Conservation (phyloP, 1,140 invertebrate species). For the Oscheius sp. region DNA sequence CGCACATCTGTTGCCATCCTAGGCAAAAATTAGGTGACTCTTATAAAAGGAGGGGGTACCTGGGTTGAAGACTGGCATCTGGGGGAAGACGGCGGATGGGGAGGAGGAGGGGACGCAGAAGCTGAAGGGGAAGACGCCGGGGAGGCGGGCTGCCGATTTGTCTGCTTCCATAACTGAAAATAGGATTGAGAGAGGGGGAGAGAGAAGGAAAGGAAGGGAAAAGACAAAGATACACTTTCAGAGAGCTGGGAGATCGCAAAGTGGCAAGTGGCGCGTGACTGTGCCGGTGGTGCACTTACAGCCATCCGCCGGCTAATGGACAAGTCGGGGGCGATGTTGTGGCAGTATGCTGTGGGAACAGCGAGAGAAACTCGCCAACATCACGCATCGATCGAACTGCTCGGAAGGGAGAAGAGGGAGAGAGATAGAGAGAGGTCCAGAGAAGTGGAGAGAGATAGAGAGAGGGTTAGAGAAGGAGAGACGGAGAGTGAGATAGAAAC, state of each 20-base stretch:
- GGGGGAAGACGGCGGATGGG: not conserved
- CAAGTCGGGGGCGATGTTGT: too few species aligned
- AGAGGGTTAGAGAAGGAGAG: not conserved
- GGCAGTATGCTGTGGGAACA: too few species aligned
- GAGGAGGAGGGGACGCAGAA: not conserved
- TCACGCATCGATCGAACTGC: too few species aligned
- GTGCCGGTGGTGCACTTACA: too few species aligned
- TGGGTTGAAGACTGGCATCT: not conserved
- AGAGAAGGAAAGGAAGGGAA: not conserved
- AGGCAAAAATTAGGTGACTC: not conserved
- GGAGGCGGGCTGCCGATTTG: not conserved
- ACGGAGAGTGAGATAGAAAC: not conserved
- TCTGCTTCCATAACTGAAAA: not conserved
- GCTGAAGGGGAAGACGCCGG: conserved; percentile 2
- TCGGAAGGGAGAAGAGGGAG: too few species aligned
- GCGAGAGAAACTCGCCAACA: too few species aligned
- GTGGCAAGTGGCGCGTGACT: too few species aligned
- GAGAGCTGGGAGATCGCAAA: too few species aligned
- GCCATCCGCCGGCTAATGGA: too few species aligned
- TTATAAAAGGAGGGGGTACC: not conserved
- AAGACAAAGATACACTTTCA: too few species aligned
- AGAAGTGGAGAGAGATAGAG: not conserved
- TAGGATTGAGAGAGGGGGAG: not conserved
- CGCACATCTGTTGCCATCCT: not conserved
- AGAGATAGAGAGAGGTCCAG: too few species aligned